A percentile compares a stretch with the other conserved stretches of the same genome.
Evolutionary conservation across 1,140 invertebrate species (phyloP).

Genomic region (Metopolophium dirhodum): DNA sequence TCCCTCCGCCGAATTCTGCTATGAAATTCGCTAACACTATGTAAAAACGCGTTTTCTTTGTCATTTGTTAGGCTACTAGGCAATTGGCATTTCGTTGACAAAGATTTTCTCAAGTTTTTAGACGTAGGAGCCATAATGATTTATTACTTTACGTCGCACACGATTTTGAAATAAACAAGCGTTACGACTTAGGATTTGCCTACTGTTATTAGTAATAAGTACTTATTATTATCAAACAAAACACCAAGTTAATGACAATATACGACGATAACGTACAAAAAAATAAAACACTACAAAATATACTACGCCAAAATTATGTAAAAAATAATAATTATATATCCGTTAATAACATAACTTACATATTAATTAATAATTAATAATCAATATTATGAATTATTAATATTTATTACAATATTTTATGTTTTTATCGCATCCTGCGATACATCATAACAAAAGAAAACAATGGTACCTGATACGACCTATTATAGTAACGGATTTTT

Average conservation of each 20-base stretch:
- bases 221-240: neutral
- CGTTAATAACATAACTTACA: neutral
- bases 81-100: conserved; percentile 50
- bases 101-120: conserved; percentile 36
- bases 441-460: neutral
- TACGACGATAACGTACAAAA: neutral
- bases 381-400: neutral
- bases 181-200: neutral
- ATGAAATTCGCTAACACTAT: conserved; percentile 64
- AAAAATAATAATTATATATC: neutral
- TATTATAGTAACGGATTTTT: neutral
- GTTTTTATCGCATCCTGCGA: neutral
- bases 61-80: conserved; percentile 43
- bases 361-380: too few species aligned
- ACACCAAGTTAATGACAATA: neutral
- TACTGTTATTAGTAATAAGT: neutral
- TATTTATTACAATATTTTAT: neutral
- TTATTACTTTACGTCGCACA: neutral
- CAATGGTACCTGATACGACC: neutral
- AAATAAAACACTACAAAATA: neutral
- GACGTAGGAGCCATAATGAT: conserved; percentile 27
- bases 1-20: conserved; percentile 63
- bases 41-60: conserved; percentile 64
- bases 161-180: neutral
- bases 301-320: neutral